Evolutionary conservation across 2,113 vertebrate genomes (phyloP).

Genomic region (Raja brachyura): DNA sequence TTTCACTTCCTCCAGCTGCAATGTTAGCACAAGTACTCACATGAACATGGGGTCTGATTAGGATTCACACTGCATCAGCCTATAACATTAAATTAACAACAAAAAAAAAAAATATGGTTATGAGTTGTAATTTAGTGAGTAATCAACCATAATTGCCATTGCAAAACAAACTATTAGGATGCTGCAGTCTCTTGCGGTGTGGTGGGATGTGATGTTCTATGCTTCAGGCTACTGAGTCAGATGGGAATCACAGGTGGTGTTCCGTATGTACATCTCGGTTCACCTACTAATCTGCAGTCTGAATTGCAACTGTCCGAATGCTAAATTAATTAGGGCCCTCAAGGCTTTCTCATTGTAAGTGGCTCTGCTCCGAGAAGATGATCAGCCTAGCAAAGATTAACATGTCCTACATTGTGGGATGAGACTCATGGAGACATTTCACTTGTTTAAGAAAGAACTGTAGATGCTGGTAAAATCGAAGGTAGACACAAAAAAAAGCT

Average conservation of each 20-base stretch:
- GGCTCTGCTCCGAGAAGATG: neutral
- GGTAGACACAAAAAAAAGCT: too few relatives aligned
- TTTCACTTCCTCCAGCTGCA: neutral
- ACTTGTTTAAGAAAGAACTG: too few relatives aligned
- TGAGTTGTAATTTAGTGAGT: conserved; percentile 32
- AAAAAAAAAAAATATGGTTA: neutral
- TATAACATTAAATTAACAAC: conserved; percentile 4
- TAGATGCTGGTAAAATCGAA: too few relatives aligned
- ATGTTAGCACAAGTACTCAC: neutral
- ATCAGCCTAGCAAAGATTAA: neutral
- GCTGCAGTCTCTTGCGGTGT: neutral
- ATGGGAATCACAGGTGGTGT: neutral
- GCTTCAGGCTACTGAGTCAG: neutral
- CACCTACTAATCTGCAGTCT: neutral
- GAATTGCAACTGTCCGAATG: neutral
- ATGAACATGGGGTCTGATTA: neutral
- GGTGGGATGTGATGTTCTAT: neutral
- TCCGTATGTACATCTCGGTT: neutral
- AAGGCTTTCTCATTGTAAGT: neutral
- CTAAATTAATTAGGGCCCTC: neutral
- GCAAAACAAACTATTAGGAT: conserved; percentile 28
- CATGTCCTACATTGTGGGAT: neutral
- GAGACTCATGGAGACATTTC: neutral
- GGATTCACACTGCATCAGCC: neutral
- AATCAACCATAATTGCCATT: conserved; percentile 22